These are phyloP conservation scores for Acromyrmex echinatior DNA, from an alignment of 1,140 invertebrate species.

Conservation along the genomic window DNA sequence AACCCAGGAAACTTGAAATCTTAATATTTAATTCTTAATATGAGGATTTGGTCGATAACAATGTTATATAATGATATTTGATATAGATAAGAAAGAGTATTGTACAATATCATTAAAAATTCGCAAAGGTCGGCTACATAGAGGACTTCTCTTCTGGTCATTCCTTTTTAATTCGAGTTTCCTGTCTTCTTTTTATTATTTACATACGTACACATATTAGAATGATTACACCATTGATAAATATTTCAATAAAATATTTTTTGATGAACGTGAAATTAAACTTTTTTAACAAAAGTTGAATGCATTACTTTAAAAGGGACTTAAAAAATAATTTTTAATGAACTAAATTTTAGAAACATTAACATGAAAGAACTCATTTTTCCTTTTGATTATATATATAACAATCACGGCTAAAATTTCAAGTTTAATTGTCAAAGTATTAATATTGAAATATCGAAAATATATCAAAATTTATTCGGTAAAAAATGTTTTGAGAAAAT, in stretches of 20 bases:
- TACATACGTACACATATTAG: too few species aligned
- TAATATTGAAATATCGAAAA: neutral
- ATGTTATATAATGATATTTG: slow-evolving; percentile 1
- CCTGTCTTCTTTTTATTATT: neutral
- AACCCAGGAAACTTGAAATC: too few species aligned
- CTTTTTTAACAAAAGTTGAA: neutral
- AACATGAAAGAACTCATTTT: neutral
- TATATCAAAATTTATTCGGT: neutral
- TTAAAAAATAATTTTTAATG: neutral
- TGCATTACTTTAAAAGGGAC: neutral
- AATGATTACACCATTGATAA: neutral
- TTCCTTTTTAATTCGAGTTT: slow-evolving; percentile 18
- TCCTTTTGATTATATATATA: neutral
- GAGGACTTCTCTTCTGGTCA: slow-evolving; percentile 12
- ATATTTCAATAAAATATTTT: neutral
- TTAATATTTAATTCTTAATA: too few species aligned
- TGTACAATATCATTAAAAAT: slow-evolving; percentile 58
- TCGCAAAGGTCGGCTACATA: neutral
- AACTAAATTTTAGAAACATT: neutral
- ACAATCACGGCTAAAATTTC: neutral
- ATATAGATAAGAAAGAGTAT: slow-evolving; percentile 58
- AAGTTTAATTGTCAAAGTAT: neutral
- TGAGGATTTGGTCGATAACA: neutral
- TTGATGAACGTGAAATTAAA: neutral
- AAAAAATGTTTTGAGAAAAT: neutral